Evolutionary conservation across 2,113 vertebrate genomes (phyloP), one percentile per base, ranked within the genome.

Genomic region (Gallinago jamesoni): DNA sequence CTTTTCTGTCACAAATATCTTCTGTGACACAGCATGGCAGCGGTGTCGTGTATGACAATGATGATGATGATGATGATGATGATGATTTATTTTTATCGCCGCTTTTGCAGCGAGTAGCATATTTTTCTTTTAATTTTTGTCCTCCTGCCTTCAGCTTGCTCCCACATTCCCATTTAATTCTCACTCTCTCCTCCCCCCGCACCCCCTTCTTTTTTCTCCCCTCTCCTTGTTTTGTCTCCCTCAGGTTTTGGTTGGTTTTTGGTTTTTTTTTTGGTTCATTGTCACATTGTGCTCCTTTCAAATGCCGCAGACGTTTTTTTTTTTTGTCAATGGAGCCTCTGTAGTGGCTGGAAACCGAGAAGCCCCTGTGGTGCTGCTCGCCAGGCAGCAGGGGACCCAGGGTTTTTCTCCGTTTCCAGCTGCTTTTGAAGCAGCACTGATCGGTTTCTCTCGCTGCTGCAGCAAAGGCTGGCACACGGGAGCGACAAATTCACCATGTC

Each of bases 401-500:
- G 84, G 88, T 95, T 96, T 96, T 96, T 96, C 90, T 96, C 88
- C 92, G 90, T 90, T 93, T 97, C 96, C 96, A 97, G 96, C 96
- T 97, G 96, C 96, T 97, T 96, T 95, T 88, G 64, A 93, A 94
- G 92, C 92, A 95, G 95, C 89, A 74, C 80, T 90, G 90, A 93
- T 95, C 88, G 93, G 92, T 95, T 97, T 94, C 90, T 90, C 93
- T 96, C 18, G 28, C 88, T 89, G 86, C 88, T 93, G 90, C 86
- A 92, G 90, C 93, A 96, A 93, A 97, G 95, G 69, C 93, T 97
- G 92, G 96, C 96, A 96, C 94, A 95, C 1, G 17, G 96, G 90
- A 90, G 89, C 57, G 89, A 96, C 94, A 97, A 96, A 97, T 96
- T 94, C 96, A 95, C 90, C 96, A 92, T 97, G 92, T 96, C 96